Evolutionary conservation across 2,888 invertebrate genomes (phyloP), one percentile per base, ranked within the genome.

Genomic region (Drosophila greeni): DNA sequence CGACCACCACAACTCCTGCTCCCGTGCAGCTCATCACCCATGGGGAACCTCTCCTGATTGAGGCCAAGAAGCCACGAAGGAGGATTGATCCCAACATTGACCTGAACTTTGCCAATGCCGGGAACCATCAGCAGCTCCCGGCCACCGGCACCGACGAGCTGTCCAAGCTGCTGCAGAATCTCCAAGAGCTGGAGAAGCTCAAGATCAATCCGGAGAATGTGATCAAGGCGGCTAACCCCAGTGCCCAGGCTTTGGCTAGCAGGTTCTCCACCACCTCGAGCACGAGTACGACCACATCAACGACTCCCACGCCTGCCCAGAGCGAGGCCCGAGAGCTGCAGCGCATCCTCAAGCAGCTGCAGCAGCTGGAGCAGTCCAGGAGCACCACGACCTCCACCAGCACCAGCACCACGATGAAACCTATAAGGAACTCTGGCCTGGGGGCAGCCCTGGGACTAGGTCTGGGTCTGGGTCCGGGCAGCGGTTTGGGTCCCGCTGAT

Each of bases 151-250:
- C 68, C 0, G 85, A 86, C 37, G 90, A 90, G 75, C 74, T 91
- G 5, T 87, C 89, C 18, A 89, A 90, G 73, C 80, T 91, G 9
- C 76, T 91, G 54, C 87, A 88, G 39, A 89, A 91, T 37, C 87
- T 91, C 3, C 86, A 86, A 16, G 88, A 87, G 59, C 58, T 87
- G 23, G 87, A 87, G 61, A 86, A 87, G 65, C 76, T 87, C 0
- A 77, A 82, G 51, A 82, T 85, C 3, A 87, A 82, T 36, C 87
- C 87, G 0, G 82, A 85, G 56, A 84, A 74, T 29, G 84, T 74
- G 24, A 60, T 85, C 3, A 85, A 85, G 60, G 66, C 70, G 0
- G 71, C 70, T n/a, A 56, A 53, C 5, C 69, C 69, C n/a, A 61
- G 65, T 14, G 39, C 68, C 0, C 71, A 75, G 5, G 45, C 73